phyloP scores from a whole-genome alignment of 2,113 vertebrate genomes.

The Hyaena hyaena region DNA sequence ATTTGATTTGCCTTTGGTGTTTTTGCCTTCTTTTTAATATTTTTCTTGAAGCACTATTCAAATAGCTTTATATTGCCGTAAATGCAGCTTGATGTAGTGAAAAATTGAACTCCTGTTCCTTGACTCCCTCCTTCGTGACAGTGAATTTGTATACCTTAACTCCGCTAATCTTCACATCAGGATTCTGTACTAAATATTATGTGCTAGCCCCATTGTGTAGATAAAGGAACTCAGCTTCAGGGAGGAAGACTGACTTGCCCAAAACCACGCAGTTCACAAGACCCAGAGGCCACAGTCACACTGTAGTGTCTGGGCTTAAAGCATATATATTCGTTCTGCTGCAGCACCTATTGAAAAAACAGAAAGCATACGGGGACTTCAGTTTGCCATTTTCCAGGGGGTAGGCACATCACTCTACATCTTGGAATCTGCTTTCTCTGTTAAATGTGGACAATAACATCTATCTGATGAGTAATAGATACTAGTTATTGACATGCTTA shows the following conservation, averaged over 20 bases:
- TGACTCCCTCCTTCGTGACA: neutral
- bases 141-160: neutral
- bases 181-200: neutral
- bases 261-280: neutral
- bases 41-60: neutral
- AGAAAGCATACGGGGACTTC: too few species aligned
- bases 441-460: neutral
- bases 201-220: neutral
- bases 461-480: neutral
- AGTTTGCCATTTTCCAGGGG: neutral
- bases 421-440: neutral
- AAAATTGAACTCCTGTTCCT: neutral
- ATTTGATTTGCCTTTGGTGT: neutral
- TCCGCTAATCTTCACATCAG: neutral
- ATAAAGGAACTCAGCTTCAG: neutral
- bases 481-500: neutral
- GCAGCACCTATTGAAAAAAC: neutral
- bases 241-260: neutral
- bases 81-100: neutral
- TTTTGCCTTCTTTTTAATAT: neutral
- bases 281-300: neutral
- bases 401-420: neutral
- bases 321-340: too few species aligned
- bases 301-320: neutral
- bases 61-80: neutral